Conservation (phyloP, 2,113 vertebrate genomes). For the Abramis brama region DNA sequence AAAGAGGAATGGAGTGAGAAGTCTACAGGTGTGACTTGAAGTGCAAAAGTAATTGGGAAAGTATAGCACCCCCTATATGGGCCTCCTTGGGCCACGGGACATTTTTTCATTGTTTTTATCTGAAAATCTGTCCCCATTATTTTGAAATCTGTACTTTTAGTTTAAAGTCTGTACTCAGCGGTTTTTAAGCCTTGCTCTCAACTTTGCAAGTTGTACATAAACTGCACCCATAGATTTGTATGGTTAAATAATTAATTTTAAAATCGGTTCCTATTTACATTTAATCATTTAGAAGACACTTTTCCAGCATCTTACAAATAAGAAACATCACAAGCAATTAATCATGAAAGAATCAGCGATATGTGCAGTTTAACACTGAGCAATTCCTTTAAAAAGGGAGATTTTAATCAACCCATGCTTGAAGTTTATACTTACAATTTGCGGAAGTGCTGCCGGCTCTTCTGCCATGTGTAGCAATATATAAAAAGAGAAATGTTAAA, state of each 20-base stretch:
- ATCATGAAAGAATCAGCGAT: not conserved
- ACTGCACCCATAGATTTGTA: not conserved
- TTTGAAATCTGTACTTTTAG: not conserved
- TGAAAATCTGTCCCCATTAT: not conserved
- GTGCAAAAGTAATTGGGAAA: not conserved
- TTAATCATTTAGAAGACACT: not conserved
- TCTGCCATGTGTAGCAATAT: not conserved
- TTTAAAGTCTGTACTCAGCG: not conserved
- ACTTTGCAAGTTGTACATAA: not conserved
- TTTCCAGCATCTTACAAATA: not conserved
- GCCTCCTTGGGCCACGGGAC: not conserved
- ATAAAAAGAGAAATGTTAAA: not conserved
- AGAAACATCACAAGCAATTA: not conserved
- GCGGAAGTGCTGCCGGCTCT: not conserved
- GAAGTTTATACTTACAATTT: not conserved
- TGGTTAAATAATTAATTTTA: not conserved
- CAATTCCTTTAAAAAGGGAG: not conserved
- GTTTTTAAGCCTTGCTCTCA: not conserved
- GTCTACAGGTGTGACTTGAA: not conserved
- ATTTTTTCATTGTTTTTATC: too few relatives aligned
- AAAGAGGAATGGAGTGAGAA: not conserved
- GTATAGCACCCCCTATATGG: not conserved
- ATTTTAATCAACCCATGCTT: not conserved
- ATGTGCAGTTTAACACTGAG: not conserved
- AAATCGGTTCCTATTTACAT: not conserved